Percentiles rank a stretch among this genome's conserved stretches.
phyloP scores from a whole-genome alignment of 2,888 invertebrate species.

The Tenodera sinensis region DNA sequence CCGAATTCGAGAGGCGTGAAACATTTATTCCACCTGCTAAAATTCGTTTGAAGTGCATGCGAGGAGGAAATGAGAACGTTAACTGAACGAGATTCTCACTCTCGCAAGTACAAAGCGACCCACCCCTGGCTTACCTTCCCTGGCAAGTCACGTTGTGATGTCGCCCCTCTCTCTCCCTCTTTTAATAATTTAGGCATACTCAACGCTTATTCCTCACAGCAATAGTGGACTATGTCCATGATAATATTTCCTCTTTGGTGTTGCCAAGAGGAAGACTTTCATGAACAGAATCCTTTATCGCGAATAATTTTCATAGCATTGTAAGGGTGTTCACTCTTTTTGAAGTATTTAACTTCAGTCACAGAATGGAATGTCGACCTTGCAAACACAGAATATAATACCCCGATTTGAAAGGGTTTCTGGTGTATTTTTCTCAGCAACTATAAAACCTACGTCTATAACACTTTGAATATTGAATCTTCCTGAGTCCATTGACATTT shows the following conservation, averaged over 20 bases:
- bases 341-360: too few relatives aligned
- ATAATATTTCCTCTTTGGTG: not conserved
- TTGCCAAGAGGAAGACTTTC: too few relatives aligned
- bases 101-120: not conserved
- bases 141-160: not conserved
- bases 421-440: too few relatives aligned
- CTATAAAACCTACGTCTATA: too few relatives aligned
- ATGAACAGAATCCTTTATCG: too few relatives aligned
- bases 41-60: not conserved
- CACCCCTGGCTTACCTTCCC: not conserved
- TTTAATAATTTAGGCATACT: slow-evolving; percentile 10
- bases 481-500: too few relatives aligned
- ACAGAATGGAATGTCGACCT: too few relatives aligned
- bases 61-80: not conserved
- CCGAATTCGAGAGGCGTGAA: not conserved
- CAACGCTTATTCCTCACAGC: not conserved
- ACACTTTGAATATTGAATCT: too few relatives aligned
- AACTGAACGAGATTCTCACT: not conserved
- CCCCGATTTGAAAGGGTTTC: too few relatives aligned
- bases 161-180: not conserved
- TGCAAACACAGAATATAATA: too few relatives aligned
- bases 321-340: too few relatives aligned
- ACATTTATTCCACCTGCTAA: not conserved
- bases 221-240: not conserved
- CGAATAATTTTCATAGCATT: too few relatives aligned